Evolutionary conservation across 2,113 vertebrate genomes (phyloP).

Genomic region (Chrysochloris asiatica): DNA sequence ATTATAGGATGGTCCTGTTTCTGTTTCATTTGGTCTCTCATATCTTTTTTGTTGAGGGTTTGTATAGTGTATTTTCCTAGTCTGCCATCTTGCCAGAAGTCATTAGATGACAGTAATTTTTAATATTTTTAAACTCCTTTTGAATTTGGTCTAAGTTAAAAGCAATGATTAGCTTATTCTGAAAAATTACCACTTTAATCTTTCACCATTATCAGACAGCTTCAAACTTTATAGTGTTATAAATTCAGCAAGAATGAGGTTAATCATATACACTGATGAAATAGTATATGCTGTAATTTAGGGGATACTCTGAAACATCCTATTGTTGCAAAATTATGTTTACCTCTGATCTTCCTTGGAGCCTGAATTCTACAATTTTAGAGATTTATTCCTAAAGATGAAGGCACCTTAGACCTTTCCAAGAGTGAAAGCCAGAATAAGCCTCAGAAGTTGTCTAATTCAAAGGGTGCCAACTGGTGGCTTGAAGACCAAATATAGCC

Average conservation of each 20-base stretch:
- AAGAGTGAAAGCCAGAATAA: background rate
- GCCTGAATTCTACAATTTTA: background rate
- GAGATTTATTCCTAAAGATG: background rate
- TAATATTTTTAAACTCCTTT: constrained; percentile 27
- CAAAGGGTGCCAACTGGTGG: background rate
- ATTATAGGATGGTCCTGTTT: too few species aligned
- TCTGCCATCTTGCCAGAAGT: too few species aligned
- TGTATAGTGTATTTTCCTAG: too few species aligned
- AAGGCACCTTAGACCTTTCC: background rate
- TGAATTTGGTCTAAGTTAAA: constrained; percentile 42
- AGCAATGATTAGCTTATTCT: background rate
- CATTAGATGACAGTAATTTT: constrained; percentile 51
- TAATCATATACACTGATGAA: background rate
- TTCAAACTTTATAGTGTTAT: background rate
- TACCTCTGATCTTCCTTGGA: background rate
- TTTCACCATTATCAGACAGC: background rate
- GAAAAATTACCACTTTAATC: constrained; percentile 28
- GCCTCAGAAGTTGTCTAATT: background rate
- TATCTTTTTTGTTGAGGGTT: too few species aligned
- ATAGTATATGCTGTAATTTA: background rate
- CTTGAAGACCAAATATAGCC: background rate
- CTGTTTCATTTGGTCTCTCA: too few species aligned
- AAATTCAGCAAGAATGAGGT: constrained; percentile 6
- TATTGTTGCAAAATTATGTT: background rate
- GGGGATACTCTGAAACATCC: background rate